Base-by-base conservation (phyloP, 2,797 vertebrate species). In the Pangasius mekongensis region DNA sequence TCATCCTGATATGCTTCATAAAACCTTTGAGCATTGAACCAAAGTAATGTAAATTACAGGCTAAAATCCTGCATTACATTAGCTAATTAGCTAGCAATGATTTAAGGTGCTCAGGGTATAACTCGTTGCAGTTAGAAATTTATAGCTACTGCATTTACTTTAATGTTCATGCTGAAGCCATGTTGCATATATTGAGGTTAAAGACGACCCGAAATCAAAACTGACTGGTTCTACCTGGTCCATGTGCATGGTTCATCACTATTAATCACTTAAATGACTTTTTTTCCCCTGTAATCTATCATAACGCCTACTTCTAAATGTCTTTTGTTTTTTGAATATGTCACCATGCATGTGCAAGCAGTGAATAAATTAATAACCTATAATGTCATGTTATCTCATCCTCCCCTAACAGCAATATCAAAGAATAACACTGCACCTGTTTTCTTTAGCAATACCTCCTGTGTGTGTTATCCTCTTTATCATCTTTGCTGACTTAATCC, bases 31-130 rank as follows among this genome's bases (percentile, higher is more conserved):
- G 33, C 33, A n/a, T 27, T 62, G 56, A 82, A 8, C 22, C 49
- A n/a, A 30, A 20, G 43, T 49, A 49, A 83, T 67, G 39, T 66
- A 30, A 52, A 67, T 20, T 49, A 30, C 16, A 30, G n/a, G 27
- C 14, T 11, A 66, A 83, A 67, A 83, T 30, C 43, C 43, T 49
- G 62, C 39, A 67, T 83, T 30, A 30, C 43, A 49, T 83, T 83
- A 49, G 60, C 36, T 83, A 83, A 83, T 83, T 67, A 49, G 36
- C 60, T 47, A 64, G 43, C 82, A 84, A 13, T 3, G 82, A 52
- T 67, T 67, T 66, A 52, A 52, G 18, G 16, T 52, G 43, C 62
- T 3, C 10, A 82, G 56, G 11, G 52, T 80, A 13, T 22, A 58
- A 43, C 22, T 82, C 5, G 20, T 78, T 1, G 14, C 13, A n/a